Base-by-base conservation (phyloP, 2,797 vertebrate genomes). In the Enteromius trimaculatus region DNA sequence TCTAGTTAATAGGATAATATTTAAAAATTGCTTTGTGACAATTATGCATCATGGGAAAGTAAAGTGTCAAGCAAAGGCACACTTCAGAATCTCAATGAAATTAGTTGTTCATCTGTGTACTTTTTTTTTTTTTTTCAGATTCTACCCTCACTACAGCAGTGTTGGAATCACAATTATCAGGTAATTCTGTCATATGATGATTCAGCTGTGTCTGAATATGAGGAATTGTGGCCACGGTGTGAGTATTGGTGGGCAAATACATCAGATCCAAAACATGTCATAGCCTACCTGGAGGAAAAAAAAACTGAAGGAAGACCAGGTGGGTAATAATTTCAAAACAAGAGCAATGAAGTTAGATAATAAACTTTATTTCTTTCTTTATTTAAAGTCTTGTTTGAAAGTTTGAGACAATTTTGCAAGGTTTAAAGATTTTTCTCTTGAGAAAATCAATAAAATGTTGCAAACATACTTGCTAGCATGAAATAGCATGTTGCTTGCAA, bases 171-270 rank as follows among this genome's bases (percentile, higher is more conserved):
- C 0, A 92, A 93, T 68, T 94, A 95, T 77, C 97, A 97, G 92
- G 91, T 96, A 1, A 89, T 99, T 23, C 71, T 97, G 66, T 97
- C 95, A 0, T 98, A 98, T 0, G 95, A 93, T 21, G 76, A 96
- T 31, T 75, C 86, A 7, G 82, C 4, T 11, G 37, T 89, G n/a
- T 75, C 44, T 89, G 86, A 79, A 90, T 92, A 96, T 37, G 11
- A 37, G 0, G 91, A 95, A 86, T 93, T 99, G 37, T 98, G 97
- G 97, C 87, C 92, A 0, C 86, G 39, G 0, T 92, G 96, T 86
- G 58, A 88, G 1, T 87, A 51, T 91, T 98, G 97, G 96, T 98
- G 97, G 90, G 97, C 95, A 0, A 85, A 98, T 90, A 91, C 94
- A 82, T 91, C 95, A 0, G 87, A 95, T 78, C 91, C 95, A 0